A percentile compares a stretch with the other conserved stretches of the same genome.
Evolutionary conservation across 2,888 invertebrate genomes (phyloP).

Genomic region (Tachina fera): DNA sequence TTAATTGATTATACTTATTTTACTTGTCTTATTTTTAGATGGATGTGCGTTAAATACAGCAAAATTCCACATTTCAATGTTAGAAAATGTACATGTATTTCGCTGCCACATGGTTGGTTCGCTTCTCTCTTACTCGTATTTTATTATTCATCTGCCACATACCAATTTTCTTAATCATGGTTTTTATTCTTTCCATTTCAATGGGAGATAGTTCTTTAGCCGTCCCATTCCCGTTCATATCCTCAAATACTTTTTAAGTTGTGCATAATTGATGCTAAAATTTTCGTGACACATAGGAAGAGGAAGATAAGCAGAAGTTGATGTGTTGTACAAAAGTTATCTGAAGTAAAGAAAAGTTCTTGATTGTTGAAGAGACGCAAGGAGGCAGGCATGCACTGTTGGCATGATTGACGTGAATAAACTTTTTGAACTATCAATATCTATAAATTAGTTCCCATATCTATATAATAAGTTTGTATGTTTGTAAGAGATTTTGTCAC

Average conservation of each 20-base stretch:
- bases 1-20: conserved; percentile 68
- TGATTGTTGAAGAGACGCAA: too few species aligned
- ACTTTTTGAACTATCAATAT: too few species aligned
- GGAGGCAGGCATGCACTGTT: too few species aligned
- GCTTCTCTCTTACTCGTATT: neutral
- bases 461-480: too few species aligned
- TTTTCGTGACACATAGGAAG: conserved; percentile 63
- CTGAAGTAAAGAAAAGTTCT: neutral
- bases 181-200: conserved; percentile 41
- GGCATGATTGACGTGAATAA: too few species aligned
- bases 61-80: conserved; percentile 55
- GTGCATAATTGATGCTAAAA: conserved; percentile 55
- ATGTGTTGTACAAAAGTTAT: conserved; percentile 1
- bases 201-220: neutral
- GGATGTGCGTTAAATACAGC: conserved; percentile 39
- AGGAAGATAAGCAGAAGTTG: neutral
- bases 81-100: conserved; percentile 21
- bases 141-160: conserved; percentile 18
- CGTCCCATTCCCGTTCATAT: neutral
- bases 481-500: too few species aligned
- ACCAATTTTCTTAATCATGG: conserved; percentile 15
- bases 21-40: conserved; percentile 38
- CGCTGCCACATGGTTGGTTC: conserved; percentile 49
- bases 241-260: conserved; percentile 28
- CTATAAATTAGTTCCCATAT: too few species aligned